Evolutionary conservation across 23 tunicate species (phyloP).

Genomic region (Ascidia mentula): DNA sequence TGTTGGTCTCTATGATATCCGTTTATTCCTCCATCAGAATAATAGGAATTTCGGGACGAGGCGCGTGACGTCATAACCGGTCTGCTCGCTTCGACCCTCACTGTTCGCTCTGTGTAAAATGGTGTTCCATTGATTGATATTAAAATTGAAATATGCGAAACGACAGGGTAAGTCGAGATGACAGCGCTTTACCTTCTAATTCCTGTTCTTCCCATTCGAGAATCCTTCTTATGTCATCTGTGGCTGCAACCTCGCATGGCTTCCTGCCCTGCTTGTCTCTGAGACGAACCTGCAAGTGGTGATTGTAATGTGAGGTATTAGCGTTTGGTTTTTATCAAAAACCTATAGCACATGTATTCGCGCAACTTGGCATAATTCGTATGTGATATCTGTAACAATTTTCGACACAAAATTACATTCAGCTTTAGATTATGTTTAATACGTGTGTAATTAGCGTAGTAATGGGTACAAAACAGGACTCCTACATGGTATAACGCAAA

Average conservation of each 20-base stretch:
- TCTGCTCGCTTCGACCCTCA: neutral
- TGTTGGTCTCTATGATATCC: neutral
- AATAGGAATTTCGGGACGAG: neutral
- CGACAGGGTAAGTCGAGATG: neutral
- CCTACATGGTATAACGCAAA: too few species aligned
- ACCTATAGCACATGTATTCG: too few species aligned
- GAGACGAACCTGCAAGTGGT: slow-evolving; percentile 73
- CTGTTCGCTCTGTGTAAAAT: slow-evolving; percentile 16
- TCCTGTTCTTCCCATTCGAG: slow-evolving; percentile 62
- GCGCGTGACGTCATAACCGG: slow-evolving; percentile 6
- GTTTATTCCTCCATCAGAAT: neutral
- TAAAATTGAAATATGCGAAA: too few species aligned
- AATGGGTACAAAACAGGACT: too few species aligned
- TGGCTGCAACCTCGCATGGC: slow-evolving; percentile 71
- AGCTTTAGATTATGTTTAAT: too few species aligned
- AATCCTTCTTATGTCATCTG: slow-evolving; percentile 69
- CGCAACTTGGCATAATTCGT: too few species aligned
- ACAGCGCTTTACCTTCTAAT: slow-evolving; percentile 39
- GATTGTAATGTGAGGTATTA: too few species aligned
- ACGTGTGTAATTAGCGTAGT: too few species aligned
- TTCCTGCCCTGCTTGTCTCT: slow-evolving; percentile 65
- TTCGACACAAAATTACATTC: too few species aligned
- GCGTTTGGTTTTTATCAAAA: too few species aligned
- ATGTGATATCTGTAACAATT: too few species aligned
- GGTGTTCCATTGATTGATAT: too few species aligned